These are phyloP conservation scores for Crocuta crocuta DNA, from an alignment of 2,113 vertebrate species.

Conservation along the genomic window DNA sequence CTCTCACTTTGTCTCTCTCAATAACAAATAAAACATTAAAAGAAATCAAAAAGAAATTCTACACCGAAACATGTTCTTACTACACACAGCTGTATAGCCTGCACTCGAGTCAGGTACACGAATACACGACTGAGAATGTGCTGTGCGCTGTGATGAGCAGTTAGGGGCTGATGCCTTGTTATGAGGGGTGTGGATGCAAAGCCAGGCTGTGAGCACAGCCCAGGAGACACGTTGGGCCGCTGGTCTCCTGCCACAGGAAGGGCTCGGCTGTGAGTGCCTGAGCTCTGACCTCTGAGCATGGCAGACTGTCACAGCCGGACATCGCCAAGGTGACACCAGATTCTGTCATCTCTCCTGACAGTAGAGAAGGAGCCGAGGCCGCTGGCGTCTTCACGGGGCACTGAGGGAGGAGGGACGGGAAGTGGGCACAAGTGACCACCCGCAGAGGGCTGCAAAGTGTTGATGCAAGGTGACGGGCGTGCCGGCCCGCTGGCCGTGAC, in stretches of 20 bases:
- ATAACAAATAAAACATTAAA: too few relatives aligned
- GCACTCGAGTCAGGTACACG: too few relatives aligned
- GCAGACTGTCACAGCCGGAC: not conserved
- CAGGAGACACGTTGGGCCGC: not conserved
- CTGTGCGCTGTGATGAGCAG: rapidly evolving
- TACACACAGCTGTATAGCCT: too few relatives aligned
- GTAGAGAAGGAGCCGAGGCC: not conserved
- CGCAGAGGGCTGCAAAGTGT: not conserved
- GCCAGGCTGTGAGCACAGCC: too few relatives aligned
- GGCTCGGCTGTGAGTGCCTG: not conserved
- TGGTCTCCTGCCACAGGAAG: not conserved
- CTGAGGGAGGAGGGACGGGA: not conserved
- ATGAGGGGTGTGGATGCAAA: too few relatives aligned
- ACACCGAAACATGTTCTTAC: too few relatives aligned
- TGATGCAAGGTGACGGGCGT: not conserved
- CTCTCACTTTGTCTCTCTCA: too few relatives aligned
- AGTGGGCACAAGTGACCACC: not conserved
- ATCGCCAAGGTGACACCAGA: not conserved
- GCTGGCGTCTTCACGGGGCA: too few relatives aligned
- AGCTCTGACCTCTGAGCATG: not conserved
- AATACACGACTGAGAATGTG: too few relatives aligned
- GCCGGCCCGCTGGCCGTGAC: not conserved
- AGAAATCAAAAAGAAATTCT: too few relatives aligned
- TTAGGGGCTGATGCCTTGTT: too few relatives aligned
- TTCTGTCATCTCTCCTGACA: not conserved